phyloP scores from a whole-genome alignment of 64 coral and sea anemone species.

The Porites australiensis region DNA sequence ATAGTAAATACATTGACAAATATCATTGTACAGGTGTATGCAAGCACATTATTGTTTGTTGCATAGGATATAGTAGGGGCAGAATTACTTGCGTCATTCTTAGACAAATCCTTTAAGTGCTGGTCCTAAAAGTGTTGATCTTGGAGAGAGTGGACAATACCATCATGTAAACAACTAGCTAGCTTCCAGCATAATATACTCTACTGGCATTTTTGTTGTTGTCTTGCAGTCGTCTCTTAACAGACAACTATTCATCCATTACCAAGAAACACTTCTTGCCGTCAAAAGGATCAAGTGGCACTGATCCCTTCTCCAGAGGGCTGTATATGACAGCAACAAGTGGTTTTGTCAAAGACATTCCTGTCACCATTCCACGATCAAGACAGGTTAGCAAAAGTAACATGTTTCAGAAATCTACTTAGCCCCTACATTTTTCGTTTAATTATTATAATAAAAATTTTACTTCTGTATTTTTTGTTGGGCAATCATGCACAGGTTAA shows the following conservation, averaged over 20 bases:
- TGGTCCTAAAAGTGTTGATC: too few relatives aligned
- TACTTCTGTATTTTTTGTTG: background rate
- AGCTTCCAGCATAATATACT: background rate
- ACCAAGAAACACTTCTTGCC: conserved; percentile 97
- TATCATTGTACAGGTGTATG: too few relatives aligned
- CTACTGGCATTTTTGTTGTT: background rate
- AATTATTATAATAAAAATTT: background rate
- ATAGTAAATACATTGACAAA: too few relatives aligned
- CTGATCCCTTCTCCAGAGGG: conserved; percentile 88
- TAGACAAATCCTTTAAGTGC: too few relatives aligned
- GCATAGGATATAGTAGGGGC: too few relatives aligned
- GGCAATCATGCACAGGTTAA: too few relatives aligned
- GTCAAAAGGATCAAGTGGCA: conserved; percentile 87
- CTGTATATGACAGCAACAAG: conserved; percentile 83
- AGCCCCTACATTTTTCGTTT: too few relatives aligned
- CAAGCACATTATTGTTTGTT: too few relatives aligned
- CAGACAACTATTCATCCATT: conserved; percentile 92
- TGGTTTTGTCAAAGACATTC: conserved; percentile 99
- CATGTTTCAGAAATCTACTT: background rate
- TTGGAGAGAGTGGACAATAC: too few relatives aligned
- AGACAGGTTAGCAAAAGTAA: conserved; percentile 50
- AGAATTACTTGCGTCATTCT: too few relatives aligned
- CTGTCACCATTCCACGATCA: conserved; percentile 90
- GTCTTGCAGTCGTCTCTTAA: conserved; percentile 54
- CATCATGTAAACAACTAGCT: too few relatives aligned